Percentiles rank a stretch among this genome's conserved stretches.
These are phyloP conservation scores for Lucinisca nassula DNA, from an alignment of 2,888 invertebrate species.

Conservation along the genomic window DNA sequence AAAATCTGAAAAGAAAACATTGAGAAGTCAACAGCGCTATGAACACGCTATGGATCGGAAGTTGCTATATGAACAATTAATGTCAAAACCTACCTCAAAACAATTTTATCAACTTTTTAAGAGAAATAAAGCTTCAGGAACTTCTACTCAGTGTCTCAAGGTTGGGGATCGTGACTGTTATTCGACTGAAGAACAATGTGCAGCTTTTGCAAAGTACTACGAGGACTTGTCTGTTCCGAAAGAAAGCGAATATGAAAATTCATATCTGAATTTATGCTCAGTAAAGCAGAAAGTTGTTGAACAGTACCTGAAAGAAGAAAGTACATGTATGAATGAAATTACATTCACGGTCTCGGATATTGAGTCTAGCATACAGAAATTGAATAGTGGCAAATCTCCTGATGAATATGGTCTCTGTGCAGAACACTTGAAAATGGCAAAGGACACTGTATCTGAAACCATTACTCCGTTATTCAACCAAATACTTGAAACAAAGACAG, in stretches of 20 bases:
- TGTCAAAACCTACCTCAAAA: not conserved
- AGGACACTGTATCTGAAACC: not conserved
- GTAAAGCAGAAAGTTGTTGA: not conserved
- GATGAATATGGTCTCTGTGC: not conserved
- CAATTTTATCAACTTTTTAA: not conserved
- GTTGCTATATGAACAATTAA: not conserved
- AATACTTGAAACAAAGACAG: not conserved
- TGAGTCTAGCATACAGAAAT: not conserved
- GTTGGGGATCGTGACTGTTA: not conserved
- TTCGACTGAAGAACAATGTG: not conserved
- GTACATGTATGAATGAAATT: not conserved
- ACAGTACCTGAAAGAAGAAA: not conserved
- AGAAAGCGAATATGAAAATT: not conserved
- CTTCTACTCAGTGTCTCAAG: not conserved
- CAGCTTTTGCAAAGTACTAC: not conserved
- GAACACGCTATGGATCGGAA: conserved; percentile 3
- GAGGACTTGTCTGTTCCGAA: not conserved
- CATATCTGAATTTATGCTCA: conserved; percentile 10
- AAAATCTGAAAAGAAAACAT: not conserved
- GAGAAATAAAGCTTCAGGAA: not conserved
- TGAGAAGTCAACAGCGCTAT: not conserved
- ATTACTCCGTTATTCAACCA: not conserved
- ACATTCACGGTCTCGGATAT: not conserved
- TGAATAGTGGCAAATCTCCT: not conserved
- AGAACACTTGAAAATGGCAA: not conserved